Base-by-base conservation (phyloP, 2,113 vertebrate species). In the Nanorana parkeri region DNA sequence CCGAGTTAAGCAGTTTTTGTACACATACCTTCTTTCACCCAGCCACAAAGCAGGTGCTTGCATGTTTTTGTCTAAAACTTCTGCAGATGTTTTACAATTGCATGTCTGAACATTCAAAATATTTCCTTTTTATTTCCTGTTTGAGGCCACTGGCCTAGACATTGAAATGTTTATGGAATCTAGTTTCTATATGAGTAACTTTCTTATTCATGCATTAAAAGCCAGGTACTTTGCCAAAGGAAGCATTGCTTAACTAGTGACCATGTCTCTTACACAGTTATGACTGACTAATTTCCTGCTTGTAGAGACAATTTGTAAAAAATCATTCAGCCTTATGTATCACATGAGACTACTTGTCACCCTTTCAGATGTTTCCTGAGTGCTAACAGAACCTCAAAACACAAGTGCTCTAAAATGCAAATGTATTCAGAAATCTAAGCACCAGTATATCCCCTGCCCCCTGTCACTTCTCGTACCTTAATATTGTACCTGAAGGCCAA, bases 41-140 rank as follows among this genome's bases (percentile, higher is more conserved):
- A 73, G 10, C 26, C 56, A 17, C 28, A 78, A 65, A 10, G 52
- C 64, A 88, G 8, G 65, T 20, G 16, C 0, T 54, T 0, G 0
- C 66, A 0, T 24, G 64, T 17, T 74, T 66, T 17, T 15, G 78
- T 54, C 20, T 20, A 63, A 3, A 54, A 58, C 71, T 58, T 36
- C 63, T n/a, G 68, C 41, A 63, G 52, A 64, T 80, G 54, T 26
- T 77, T 71, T 63, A 32, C 56, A 80, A 66, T 54, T 28, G 63
- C 79, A 63, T 29, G 20, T n/a, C 67, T 13, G 51, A 6, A 63
- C 26, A 28, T 2, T 67, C 56, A 5, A 71, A 72, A n/a, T 6
- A 20, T 32, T 71, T 84, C 80, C 51, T 66, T 61, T 56, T 41
- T 65, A 41, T 65, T 51, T 74, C 3, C 29, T 20, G 28, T 67